These are phyloP conservation scores for Vipera latastei DNA, from an alignment of 2,797 vertebrate species.

Conservation along the genomic window DNA sequence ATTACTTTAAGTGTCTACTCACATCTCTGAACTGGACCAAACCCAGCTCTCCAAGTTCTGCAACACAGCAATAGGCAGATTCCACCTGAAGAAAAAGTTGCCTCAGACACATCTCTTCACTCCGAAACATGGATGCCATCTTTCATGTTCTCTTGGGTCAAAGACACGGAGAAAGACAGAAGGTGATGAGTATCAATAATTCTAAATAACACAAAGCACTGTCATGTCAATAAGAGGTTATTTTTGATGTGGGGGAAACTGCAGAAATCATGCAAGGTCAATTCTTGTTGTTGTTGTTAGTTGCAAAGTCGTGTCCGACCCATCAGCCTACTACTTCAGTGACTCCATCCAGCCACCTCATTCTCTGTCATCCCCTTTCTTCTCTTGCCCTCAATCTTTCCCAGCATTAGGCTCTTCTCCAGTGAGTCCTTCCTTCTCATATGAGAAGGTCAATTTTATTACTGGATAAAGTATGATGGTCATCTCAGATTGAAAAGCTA, in stretches of 20 bases:
- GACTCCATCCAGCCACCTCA: no score
- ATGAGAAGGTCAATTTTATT: not conserved
- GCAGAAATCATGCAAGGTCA: not conserved
- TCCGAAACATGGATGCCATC: constrained; percentile 76
- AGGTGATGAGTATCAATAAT: not conserved
- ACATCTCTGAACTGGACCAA: constrained; percentile 80
- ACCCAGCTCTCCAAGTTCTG: constrained; percentile 77
- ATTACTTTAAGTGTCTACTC: constrained; percentile 45
- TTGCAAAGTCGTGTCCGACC: no score
- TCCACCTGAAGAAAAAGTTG: constrained; percentile 80
- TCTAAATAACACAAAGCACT: not conserved
- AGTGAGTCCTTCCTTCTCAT: no score
- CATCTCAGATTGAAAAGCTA: not conserved
- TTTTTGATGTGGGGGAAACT: not conserved
- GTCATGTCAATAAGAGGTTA: not conserved
- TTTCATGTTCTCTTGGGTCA: not conserved
- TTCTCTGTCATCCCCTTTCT: no score
- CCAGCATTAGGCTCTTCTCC: no score
- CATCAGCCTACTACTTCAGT: no score
- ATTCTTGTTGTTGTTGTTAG: not conserved
- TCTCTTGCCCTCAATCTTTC: no score
- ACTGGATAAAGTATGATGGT: not conserved
- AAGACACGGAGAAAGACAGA: not conserved
- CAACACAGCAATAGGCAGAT: constrained; percentile 78
- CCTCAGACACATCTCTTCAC: constrained; percentile 77